Base-by-base conservation (phyloP, 2,797 vertebrate genomes). In the Sternotherus odoratus region DNA sequence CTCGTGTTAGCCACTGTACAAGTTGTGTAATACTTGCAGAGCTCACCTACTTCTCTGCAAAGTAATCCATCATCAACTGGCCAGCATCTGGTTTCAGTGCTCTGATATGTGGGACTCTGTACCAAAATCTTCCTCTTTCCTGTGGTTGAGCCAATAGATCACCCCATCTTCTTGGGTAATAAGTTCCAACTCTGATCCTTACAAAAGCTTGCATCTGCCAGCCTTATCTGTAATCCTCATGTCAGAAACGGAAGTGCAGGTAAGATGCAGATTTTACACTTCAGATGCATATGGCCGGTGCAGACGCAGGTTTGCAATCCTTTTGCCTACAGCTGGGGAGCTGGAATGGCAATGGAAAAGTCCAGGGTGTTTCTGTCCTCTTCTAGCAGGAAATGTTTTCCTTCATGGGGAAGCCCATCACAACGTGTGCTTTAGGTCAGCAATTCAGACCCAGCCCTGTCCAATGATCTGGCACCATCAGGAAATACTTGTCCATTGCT, bases 381-480 rank as follows among this genome's bases (percentile, higher is more conserved):
- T 93, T 90, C 56, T 94, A 81, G 46, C 39, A n/a, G 57, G 79
- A 79, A 77, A 33, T 85, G 77, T 88, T 54, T 90, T 94, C 90
- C 11, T 12, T 30, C 39, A 36, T 19, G 79, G 69, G 88, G 54
- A 57, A 28, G 54, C 83, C n/a, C 39, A 39, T 30, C 87, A 82
- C 91, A 96, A 83, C 66, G 80, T 23, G 80, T 91, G 95, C 51
- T 95, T 94, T 50, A 88, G 48, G 60, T 99, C 98, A 99, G 98
- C 99, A 99, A 97, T 99, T 99, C 94, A 99, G 96, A 56, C 99
- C 99, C 85, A 99, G 97, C 46, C 99, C 98, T 19, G 99, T 99
- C 99, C 99, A 99, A 95, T 99, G 99, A 97, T 99, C 99, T 4
- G 99, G 99, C 6, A 99, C 99, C 99, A 99, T 99, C 87, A 99